Evolutionary conservation across 2,113 vertebrate genomes (phyloP), one percentile per base, ranked within the genome.

Genomic region (Myrmophylax atrothorax): DNA sequence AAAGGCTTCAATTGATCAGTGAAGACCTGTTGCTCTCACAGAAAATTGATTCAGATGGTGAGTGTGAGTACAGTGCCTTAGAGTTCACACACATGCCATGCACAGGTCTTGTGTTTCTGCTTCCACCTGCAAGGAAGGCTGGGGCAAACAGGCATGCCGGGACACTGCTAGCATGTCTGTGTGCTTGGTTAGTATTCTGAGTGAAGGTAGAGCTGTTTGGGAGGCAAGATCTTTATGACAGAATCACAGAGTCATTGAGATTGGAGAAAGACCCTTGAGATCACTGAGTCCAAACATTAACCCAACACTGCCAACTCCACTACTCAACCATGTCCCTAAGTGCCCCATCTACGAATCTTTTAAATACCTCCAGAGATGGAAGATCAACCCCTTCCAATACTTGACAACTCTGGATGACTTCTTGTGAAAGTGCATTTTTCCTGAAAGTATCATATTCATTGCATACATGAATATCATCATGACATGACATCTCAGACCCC

Each of bases 81-180:
- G 33, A 3, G 2, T 38, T 82, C 44, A 37, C 0, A 2, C 7
- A 33, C 7, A 3, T 18, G 19, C 0, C 7, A 3, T 18, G 19
- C 0, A 1, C 29, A 56, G 82, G 8, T 24, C 28, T 47, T 3
- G 9, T 24, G 20, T 23, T 72, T 10, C 28, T 60, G 31, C 29
- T 92, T 85, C 49, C 33, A n/a, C 16, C 29, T 4, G 1, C 1
- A 2, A 75, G 60, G 58, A 68, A 23, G 24, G 6, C 26, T 42
- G 24, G 22, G 23, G 33, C 31, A 63, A 16, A n/a, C 3, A 4
- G 3, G 1, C 24, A 14, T 12, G 19, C 9, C 0, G 1, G 44
- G 13, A 37, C 25, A 11, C 31, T 38, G 15, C 40, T 3, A 3
- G 25, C 17, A 15, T 3, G 3, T 53, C 37, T 64, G 0, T 40